Evolutionary conservation across 2,888 invertebrate genomes (phyloP).

Genomic region (Dolomedes plantarius): DNA sequence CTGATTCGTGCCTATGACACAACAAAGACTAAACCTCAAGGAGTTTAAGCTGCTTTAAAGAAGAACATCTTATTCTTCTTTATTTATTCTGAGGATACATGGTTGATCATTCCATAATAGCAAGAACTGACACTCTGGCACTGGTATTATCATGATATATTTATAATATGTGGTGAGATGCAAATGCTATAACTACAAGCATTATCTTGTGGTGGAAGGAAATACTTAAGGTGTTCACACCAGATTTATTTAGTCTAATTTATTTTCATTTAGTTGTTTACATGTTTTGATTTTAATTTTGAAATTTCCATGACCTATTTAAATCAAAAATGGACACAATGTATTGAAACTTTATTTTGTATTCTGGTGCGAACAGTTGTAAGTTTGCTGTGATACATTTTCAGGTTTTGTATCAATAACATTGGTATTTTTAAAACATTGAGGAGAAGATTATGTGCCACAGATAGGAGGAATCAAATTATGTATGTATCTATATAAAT

Average conservation of each 20-base stretch:
- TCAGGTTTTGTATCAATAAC: conserved; percentile 28
- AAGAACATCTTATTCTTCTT: neutral
- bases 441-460: conserved; percentile 37
- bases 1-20: conserved; percentile 98
- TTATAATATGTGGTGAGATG: neutral
- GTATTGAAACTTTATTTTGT: neutral
- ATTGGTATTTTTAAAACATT: conserved; percentile 16
- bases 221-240: conserved; percentile 52
- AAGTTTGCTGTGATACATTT: conserved; percentile 58
- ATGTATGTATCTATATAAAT: too few species aligned
- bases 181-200: conserved; percentile 14
- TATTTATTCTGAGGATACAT: conserved; percentile 5
- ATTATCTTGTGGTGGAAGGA: conserved; percentile 32
- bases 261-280: too few species aligned
- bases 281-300: too few species aligned
- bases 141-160: neutral
- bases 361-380: conserved; percentile 57
- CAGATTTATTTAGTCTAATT: conserved; percentile 18
- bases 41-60: conserved; percentile 73
- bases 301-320: neutral
- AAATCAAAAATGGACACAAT: neutral
- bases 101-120: conserved; percentile 34
- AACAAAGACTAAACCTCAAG: conserved; percentile 79
- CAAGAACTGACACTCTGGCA: neutral
- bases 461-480: too few species aligned